Base-by-base conservation (phyloP, 1,140 invertebrate genomes). In the Drosophila paulistorum region DNA sequence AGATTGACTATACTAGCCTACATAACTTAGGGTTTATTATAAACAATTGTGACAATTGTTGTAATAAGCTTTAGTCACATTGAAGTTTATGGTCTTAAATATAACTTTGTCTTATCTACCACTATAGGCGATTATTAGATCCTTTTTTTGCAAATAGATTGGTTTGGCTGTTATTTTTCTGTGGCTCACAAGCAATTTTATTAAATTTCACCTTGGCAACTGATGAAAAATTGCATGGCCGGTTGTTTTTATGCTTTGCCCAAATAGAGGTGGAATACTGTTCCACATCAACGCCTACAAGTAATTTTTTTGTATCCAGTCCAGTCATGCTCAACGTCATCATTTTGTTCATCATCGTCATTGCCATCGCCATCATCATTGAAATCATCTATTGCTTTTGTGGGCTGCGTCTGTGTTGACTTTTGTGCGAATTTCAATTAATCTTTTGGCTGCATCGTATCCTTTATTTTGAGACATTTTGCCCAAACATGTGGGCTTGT, bases 401-500 rank as follows among this genome's bases (percentile, higher is more conserved):
- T 10, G 6, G 14, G n/a, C 57, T 51, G 35, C 10, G 14, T 5
- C 30, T 39, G 23, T 39, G 26, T 65, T 66, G 33, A 55, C 45
- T 63, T 66, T 63, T 45, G 68, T 69, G 48, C 57, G 70, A 81
- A 62, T 68, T 71, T 14, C 68, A 71, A 82, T 81, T 81, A 81
- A 78, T 81, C 71, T 65, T 73, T 73, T 11, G 62, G 42, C 54
- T 68, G 57, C 63, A 61, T 45, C 20, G 70, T 59, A 66, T 61
- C 63, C 77, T 58, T 74, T 74, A 70, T 62, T 51, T 80, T 55
- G 45, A 59, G 35, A 68, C 65, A 42, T 78, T 81, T 73, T 66
- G 63, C 41, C 54, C 51, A 41, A 61, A 78, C 74, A 51, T 51
- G n/a, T 45, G 42, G 4, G 42, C 7, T 7, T 51, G 65, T 71